These are phyloP conservation scores for Catharus fuscescens DNA, from an alignment of 2,113 vertebrate species.

Conservation along the genomic window DNA sequence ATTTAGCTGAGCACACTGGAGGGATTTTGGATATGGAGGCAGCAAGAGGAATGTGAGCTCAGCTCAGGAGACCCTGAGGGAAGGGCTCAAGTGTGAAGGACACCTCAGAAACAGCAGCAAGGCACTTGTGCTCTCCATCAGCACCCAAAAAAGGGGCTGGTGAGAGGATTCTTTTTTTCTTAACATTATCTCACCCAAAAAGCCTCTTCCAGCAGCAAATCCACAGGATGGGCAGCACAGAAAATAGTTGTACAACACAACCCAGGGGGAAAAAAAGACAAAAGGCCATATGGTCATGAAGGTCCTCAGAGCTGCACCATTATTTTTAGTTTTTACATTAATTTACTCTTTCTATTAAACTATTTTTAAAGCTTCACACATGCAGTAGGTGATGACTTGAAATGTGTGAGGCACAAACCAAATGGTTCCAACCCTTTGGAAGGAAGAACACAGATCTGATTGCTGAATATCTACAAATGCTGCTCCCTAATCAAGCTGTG, in stretches of 20 bases:
- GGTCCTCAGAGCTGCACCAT: background rate
- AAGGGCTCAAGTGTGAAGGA: background rate
- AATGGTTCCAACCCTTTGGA: background rate
- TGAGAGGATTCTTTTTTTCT: background rate
- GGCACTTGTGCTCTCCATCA: background rate
- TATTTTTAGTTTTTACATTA: constrained; percentile 54
- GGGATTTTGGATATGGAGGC: background rate
- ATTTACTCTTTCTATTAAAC: constrained; percentile 45
- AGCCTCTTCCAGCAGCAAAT: background rate
- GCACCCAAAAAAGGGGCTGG: background rate
- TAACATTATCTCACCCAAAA: background rate
- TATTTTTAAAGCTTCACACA: constrained; percentile 32
- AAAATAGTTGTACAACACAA: background rate
- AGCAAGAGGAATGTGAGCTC: background rate
- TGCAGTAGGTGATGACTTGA: constrained; percentile 11
- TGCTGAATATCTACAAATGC: constrained; percentile 7
- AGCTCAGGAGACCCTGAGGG: background rate
- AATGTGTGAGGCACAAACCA: constrained; percentile 13
- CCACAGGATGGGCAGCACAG: background rate
- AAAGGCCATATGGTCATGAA: background rate
- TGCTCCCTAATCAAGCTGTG: constrained; percentile 12
- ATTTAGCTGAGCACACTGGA: background rate
- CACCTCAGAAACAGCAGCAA: background rate
- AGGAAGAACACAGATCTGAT: background rate
- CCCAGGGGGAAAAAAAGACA: background rate